phyloP scores from a whole-genome alignment of 2,797 vertebrate genomes.

The Fistularia commersonii region DNA sequence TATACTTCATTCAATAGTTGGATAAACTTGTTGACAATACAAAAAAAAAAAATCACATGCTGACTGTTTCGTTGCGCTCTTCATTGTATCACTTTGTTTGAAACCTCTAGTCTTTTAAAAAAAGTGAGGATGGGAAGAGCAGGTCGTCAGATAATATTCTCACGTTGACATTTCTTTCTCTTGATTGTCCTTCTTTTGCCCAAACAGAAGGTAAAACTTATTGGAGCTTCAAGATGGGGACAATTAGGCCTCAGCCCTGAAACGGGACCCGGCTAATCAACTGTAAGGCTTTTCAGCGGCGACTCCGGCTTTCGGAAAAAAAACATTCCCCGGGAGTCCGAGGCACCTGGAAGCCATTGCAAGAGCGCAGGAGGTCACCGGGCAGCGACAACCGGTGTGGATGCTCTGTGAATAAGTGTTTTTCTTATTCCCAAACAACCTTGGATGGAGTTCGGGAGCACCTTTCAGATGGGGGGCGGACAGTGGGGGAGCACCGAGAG shows the following conservation, averaged over 20 bases:
- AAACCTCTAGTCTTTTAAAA: no score
- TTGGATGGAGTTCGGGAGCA: slow-evolving; percentile 59
- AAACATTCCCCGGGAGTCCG: slow-evolving; percentile 58
- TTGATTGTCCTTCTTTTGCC: no score
- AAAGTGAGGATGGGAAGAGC: no score
- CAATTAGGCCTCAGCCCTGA: slow-evolving; percentile 58
- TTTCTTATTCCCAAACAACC: slow-evolving; percentile 67
- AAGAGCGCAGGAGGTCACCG: slow-evolving; percentile 18
- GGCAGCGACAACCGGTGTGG: slow-evolving; percentile 40
- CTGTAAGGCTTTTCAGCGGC: slow-evolving; percentile 57
- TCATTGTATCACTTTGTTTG: no score
- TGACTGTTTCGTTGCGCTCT: no score
- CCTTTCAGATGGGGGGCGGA: slow-evolving; percentile 22
- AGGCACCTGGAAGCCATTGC: slow-evolving; percentile 71
- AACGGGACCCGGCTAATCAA: slow-evolving; percentile 60
- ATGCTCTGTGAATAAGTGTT: slow-evolving; percentile 59
- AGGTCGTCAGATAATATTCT: no score
- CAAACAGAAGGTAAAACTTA: slow-evolving; percentile 7
- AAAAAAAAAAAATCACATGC: no score
- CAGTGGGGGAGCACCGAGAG: slow-evolving; percentile 46
- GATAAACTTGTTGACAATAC: no score
- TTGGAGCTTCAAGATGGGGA: slow-evolving; percentile 51
- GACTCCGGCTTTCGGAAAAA: slow-evolving; percentile 37
- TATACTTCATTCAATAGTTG: no score
- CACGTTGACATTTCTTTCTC: no score